These are phyloP conservation scores for Lagopus leucura DNA, from an alignment of 2,113 vertebrate species.

Conservation along the genomic window DNA sequence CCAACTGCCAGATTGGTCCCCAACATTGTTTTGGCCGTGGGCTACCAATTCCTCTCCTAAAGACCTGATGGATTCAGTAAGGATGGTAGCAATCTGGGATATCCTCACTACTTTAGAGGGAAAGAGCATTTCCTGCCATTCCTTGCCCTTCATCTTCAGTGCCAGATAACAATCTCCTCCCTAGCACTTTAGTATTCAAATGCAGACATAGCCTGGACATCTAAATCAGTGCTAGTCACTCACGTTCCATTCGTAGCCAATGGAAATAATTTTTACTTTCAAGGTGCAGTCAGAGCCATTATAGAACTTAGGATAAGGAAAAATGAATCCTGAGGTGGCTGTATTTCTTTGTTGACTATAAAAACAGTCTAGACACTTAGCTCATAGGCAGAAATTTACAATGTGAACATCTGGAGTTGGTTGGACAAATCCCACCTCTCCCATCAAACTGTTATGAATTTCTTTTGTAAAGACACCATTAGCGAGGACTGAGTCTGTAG, in stretches of 20 bases:
- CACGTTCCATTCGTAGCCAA: background rate
- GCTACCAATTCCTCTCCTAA: background rate
- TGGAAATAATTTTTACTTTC: background rate
- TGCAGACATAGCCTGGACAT: background rate
- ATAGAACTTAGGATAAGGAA: background rate
- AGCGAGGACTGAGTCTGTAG: background rate
- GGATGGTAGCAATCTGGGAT: background rate
- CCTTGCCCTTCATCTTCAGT: background rate
- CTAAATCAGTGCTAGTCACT: background rate
- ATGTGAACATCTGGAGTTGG: slow-evolving; percentile 22
- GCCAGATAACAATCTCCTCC: background rate
- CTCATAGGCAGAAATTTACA: slow-evolving; percentile 17
- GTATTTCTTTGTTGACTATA: background rate
- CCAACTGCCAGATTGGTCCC: background rate
- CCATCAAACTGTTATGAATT: background rate
- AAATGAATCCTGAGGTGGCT: slow-evolving; percentile 21
- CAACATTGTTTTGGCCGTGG: background rate
- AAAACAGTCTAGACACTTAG: slow-evolving; percentile 32
- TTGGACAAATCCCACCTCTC: slow-evolving; percentile 9
- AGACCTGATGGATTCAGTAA: background rate
- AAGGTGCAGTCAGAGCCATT: background rate
- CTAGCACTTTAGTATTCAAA: background rate
- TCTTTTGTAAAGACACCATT: background rate
- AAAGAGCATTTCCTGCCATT: background rate
- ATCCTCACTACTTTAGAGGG: background rate